phyloP scores from a whole-genome alignment of 53 echinoderm and acorn worm species.

The Echinometra lucunter region DNA sequence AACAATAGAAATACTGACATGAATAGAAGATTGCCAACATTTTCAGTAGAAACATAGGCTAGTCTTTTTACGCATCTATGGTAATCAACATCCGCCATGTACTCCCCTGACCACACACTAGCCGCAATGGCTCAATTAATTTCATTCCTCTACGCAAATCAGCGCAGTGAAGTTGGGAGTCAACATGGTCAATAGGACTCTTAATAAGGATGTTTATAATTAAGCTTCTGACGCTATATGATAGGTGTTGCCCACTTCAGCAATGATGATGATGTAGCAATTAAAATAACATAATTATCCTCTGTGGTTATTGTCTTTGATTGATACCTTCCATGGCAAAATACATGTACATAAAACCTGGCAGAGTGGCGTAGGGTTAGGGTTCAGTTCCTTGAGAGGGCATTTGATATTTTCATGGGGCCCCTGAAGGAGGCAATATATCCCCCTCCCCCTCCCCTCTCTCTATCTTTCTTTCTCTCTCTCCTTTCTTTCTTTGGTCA shows the following conservation, averaged over 20 bases:
- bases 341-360: not conserved
- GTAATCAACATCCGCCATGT: not conserved
- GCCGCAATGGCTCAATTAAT: conserved; percentile 8
- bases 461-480: too few relatives aligned
- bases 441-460: too few relatives aligned
- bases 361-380: too few relatives aligned
- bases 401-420: too few relatives aligned
- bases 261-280: conserved; percentile 13
- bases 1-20: too few relatives aligned
- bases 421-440: too few relatives aligned
- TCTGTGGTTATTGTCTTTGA: not conserved
- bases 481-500: too few relatives aligned
- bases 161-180: not conserved
- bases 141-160: conserved; percentile 5
- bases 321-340: not conserved
- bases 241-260: not conserved
- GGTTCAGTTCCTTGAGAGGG: too few relatives aligned
- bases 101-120: not conserved
- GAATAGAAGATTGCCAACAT: too few relatives aligned
- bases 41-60: too few relatives aligned
- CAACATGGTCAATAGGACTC: not conserved
- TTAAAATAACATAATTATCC: not conserved
- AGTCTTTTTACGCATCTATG: not conserved
- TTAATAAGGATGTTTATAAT: conserved; percentile 10
- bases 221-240: not conserved